Evolutionary conservation across 2,797 vertebrate genomes (phyloP).

Genomic region (Antennarius maculatus): DNA sequence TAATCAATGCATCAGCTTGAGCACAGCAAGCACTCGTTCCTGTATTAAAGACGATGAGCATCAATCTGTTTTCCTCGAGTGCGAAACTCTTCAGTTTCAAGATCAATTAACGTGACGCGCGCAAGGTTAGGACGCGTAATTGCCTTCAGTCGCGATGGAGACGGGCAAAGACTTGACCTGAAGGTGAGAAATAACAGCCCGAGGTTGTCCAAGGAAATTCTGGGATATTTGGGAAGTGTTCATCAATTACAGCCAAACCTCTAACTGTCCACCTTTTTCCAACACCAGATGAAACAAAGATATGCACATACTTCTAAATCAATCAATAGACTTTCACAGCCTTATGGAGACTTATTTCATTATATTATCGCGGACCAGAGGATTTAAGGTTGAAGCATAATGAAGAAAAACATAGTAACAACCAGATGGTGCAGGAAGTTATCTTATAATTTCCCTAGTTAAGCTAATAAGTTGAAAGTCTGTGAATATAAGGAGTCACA

Average conservation of each 20-base stretch:
- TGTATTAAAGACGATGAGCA: slow-evolving; percentile 48
- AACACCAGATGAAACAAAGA: too few species aligned
- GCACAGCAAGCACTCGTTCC: slow-evolving; percentile 31
- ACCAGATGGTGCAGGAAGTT: slow-evolving; percentile 46
- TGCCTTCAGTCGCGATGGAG: slow-evolving; percentile 15
- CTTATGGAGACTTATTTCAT: background rate
- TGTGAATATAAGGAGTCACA: slow-evolving; percentile 54
- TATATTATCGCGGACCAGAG: slow-evolving; percentile 1
- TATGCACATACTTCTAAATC: background rate
- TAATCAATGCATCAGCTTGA: slow-evolving; percentile 45
- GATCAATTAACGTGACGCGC: slow-evolving; percentile 52
- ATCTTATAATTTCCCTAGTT: slow-evolving; percentile 47
- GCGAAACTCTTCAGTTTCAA: slow-evolving; percentile 45
- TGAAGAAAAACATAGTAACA: slow-evolving; percentile 25
- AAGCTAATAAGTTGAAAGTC: slow-evolving; percentile 42
- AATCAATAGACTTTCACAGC: background rate
- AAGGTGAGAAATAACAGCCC: too few species aligned
- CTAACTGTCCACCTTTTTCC: too few species aligned
- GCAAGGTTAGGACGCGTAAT: background rate
- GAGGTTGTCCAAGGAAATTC: too few species aligned
- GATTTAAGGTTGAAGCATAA: slow-evolving; percentile 13
- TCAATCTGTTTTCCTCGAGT: slow-evolving; percentile 57
- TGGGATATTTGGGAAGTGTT: too few species aligned
- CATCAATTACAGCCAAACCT: too few species aligned
- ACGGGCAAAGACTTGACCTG: background rate